Base-by-base conservation (phyloP, 2,113 vertebrate species). In the Argyrosomus japonicus region DNA sequence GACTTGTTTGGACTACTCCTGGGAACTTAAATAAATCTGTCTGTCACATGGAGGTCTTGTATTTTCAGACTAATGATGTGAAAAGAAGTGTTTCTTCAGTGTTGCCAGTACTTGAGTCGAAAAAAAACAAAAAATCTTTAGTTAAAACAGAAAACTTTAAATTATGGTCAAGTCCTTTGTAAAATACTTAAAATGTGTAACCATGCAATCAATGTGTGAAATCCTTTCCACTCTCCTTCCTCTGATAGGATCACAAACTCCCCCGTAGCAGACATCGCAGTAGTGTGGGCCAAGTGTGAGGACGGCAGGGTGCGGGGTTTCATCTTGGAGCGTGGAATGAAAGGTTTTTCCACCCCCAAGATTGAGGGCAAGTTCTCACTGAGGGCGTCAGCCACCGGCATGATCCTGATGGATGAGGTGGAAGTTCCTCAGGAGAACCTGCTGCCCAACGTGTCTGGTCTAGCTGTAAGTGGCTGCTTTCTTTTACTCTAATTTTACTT, bases 291-390 rank as follows among this genome's bases (percentile, higher is more conserved):
- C 0, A 95, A 93, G 75, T 97, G 96, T 23, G 96, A 97, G 1
- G 96, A 98, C 4, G 78, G 89, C 50, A 88, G 81, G 64, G 90
- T 97, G 3, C 92, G 96, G 8, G 97, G 97, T 1, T 97, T 98
- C 89, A 93, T 98, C 75, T 83, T 98, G 90, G 97, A 99, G 88
- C 94, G 95, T 13, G 97, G 96, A 25, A 96, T 96, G 95, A 88
- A 89, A 29, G 97, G 97, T 5, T 95, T 98, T 3, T 93, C 94
- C 8, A 96, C 96, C 7, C 97, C 97, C 0, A 96, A 94, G 81
- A 98, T 97, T 1, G 95, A 97, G 82, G 97, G 97, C 68, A 98
- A 98, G 86, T 98, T 98, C 91, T 97, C 97, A 0, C 93, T 98
- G 67, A 93, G 97, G 0, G 96, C 97, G 2, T 98, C 97, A 0